phyloP scores from a whole-genome alignment of 2,888 invertebrate species.

The Creontiades dilutus region DNA sequence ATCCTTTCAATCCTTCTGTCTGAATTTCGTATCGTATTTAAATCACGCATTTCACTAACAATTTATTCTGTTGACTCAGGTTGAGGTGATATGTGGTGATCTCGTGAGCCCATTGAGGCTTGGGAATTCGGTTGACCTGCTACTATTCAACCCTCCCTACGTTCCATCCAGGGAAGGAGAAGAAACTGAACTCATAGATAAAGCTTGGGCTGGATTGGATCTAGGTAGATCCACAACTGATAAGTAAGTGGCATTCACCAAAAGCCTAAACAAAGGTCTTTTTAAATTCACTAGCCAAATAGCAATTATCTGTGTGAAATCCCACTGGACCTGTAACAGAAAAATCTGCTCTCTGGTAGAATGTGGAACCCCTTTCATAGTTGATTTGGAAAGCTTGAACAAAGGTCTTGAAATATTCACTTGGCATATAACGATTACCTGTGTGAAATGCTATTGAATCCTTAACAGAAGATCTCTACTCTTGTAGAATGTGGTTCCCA shows the following conservation, averaged over 20 bases:
- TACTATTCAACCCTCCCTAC: slow-evolving; percentile 99
- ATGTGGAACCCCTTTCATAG: no score
- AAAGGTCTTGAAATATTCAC: no score
- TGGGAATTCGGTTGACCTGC: slow-evolving; percentile 85
- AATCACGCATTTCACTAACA: neutral
- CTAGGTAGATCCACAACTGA: slow-evolving; percentile 64
- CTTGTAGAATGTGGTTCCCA: no score
- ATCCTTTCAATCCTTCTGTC: neutral
- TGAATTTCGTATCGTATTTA: neutral
- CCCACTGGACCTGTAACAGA: no score
- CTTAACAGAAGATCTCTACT: no score
- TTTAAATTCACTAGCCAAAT: no score
- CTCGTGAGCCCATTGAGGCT: slow-evolving; percentile 82
- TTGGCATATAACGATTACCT: no score
- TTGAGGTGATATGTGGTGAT: slow-evolving; percentile 85
- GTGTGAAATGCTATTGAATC: no score
- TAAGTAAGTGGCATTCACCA: slow-evolving; percentile 38
- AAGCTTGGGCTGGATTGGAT: slow-evolving; percentile 88
- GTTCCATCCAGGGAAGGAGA: slow-evolving; percentile 92
- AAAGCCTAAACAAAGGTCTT: no score
- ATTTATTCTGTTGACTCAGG: slow-evolving; percentile 66
- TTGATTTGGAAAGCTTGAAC: no score
- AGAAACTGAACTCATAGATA: slow-evolving; percentile 81
- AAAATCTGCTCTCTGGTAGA: no score
- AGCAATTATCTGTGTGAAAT: no score